Evolutionary conservation across 2,113 vertebrate genomes (phyloP), one percentile per base, ranked within the genome.

Genomic region (Silurus glanis): DNA sequence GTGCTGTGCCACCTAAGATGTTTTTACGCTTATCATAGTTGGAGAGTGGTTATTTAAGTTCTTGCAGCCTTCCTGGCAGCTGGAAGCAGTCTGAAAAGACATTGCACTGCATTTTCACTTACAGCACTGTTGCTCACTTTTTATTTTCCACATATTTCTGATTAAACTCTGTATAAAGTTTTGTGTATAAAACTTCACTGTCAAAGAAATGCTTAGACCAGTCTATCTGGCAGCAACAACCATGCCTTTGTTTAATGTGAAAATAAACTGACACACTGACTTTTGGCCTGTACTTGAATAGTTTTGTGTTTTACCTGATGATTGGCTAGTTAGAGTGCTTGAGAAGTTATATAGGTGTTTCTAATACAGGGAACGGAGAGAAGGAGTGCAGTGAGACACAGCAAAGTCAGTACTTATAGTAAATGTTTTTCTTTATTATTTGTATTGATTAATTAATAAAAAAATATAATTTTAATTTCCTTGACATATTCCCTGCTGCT

Each of bases 381-480:
- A 37, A 37, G 37, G 37, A 37, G 37, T 37, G 37, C 67, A 74
- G 45, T 9, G 9, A 66, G 45, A 62, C 10, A 47, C 83, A n/a
- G 21, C 13, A 8, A 59, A 72, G 84, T 83, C 79, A 83, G 87
- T 85, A 87, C 21, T 56, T 62, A 51, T 82, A 51, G 19, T 25
- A 51, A 3, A 17, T 47, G 1, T 72, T 19, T 45, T 47, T 72
- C 37, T 37, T 37, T 37, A 37, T 71, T 17, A 4, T 45, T 45
- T 7, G 16, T 37, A 58, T 58, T 58, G 16, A 58, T 58, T 14
- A 58, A 58, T 58, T 58, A 62, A 62, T 62, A 62, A 64, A 8
- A 9, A n/a, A 0, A 9, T 19, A 76, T 45, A 51, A 80, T 61
- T 83, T 58, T 59, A 79, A 71, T 25, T 83, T 78, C 72, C 25